Conservation (phyloP, 2,113 vertebrate species). For the Caretta caretta region DNA sequence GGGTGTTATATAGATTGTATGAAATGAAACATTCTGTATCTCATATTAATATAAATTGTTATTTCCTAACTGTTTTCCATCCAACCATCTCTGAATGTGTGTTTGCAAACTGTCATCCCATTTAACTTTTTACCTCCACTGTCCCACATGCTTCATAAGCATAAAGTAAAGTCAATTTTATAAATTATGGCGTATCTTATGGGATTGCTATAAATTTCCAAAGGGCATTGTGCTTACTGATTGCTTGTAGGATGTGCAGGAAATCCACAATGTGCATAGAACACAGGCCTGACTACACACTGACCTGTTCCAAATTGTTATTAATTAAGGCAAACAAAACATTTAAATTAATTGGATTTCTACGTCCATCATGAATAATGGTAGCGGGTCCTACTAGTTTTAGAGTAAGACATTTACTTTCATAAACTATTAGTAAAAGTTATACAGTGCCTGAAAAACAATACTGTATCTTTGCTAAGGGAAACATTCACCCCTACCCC, state of each 20-base stretch:
- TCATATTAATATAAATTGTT: neutral
- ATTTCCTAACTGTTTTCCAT: neutral
- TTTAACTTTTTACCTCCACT: neutral
- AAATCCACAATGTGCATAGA: fast-evolving
- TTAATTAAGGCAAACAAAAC: neutral
- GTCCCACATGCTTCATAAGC: neutral
- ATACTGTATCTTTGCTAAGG: neutral
- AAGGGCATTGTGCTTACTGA: fast-evolving
- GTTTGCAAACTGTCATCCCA: neutral
- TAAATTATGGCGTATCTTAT: neutral
- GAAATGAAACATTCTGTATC: neutral
- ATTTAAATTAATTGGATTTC: neutral
- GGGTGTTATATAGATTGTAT: neutral
- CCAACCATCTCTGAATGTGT: neutral
- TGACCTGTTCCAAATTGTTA: neutral
- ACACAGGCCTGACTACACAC: neutral
- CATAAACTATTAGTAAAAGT: neutral
- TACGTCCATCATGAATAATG: neutral
- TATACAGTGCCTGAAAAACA: conserved; percentile 1
- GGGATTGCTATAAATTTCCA: neutral
- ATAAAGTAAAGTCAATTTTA: neutral
- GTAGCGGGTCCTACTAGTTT: neutral
- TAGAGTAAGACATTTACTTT: neutral
- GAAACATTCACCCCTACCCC: neutral
- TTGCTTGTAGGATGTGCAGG: neutral